Percentiles rank a stretch among this genome's conserved stretches.
Evolutionary conservation across 2,888 invertebrate genomes (phyloP).

Genomic region (Lithophane socia): DNA sequence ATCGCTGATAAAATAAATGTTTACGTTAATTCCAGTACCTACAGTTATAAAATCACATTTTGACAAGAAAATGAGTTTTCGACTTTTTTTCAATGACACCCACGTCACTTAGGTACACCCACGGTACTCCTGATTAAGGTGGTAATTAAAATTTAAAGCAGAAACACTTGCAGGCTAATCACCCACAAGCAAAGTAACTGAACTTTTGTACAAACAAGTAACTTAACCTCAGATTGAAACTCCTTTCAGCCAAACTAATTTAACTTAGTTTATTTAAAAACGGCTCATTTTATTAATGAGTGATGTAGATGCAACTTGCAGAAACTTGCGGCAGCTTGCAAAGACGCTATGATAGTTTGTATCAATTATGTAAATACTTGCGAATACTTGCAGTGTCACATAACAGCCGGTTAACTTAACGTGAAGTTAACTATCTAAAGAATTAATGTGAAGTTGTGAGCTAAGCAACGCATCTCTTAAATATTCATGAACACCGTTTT

Average conservation of each 20-base stretch:
- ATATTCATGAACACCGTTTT: conserved; percentile 36
- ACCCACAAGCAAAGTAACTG: background rate
- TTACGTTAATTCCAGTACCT: background rate
- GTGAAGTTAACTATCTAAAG: conserved; percentile 23
- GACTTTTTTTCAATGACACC: background rate
- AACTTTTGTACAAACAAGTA: background rate
- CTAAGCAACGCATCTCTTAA: background rate
- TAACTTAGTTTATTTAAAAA: conserved; percentile 34
- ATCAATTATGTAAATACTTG: conserved; percentile 58
- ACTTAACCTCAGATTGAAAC: background rate
- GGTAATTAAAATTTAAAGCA: background rate
- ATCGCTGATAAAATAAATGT: background rate
- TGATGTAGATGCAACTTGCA: conserved; percentile 5
- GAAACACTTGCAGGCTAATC: background rate
- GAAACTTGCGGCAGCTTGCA: conserved; percentile 24
- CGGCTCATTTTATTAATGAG: conserved; percentile 1
- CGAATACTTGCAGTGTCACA: conserved; percentile 33
- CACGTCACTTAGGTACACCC: background rate
- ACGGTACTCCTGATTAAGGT: background rate
- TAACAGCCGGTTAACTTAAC: conserved; percentile 30
- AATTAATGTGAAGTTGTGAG: background rate
- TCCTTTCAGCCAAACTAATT: conserved; percentile 32
- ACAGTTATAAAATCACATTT: background rate
- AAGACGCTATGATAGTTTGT: conserved; percentile 30
- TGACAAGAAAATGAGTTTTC: background rate